phyloP scores from a whole-genome alignment of 2,113 vertebrate genomes.

The Alosa alosa region DNA sequence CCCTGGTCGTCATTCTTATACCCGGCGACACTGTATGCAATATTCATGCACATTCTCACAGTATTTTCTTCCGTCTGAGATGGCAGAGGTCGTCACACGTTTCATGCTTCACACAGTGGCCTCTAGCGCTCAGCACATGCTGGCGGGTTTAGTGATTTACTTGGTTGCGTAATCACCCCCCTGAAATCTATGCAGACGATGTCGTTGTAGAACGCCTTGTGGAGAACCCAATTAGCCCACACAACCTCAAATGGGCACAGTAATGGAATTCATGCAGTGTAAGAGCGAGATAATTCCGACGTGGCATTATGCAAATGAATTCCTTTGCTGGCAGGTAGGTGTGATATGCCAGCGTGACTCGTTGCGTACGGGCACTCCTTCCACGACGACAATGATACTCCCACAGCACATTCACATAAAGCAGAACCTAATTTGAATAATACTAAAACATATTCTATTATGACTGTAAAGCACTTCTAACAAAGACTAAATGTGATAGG shows the following conservation, averaged over 20 bases:
- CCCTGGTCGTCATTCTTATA: too few species aligned
- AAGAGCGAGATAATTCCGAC: neutral
- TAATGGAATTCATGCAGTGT: neutral
- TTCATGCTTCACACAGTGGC: neutral
- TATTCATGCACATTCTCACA: neutral
- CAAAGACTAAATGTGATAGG: neutral
- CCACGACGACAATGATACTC: neutral
- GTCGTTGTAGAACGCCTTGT: neutral
- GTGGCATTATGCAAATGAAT: neutral
- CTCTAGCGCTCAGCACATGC: neutral
- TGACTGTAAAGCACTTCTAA: neutral
- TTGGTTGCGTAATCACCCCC: neutral
- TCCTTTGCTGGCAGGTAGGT: neutral
- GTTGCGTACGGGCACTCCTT: neutral
- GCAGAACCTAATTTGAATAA: neutral
- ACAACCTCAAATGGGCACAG: neutral
- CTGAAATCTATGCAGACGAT: neutral
- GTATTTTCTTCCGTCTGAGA: neutral
- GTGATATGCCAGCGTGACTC: conserved; percentile 1
- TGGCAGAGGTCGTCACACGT: neutral
- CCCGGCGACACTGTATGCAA: neutral
- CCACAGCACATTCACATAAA: neutral
- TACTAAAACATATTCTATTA: neutral
- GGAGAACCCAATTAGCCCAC: conserved; percentile 7
- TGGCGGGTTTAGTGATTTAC: neutral